Base-by-base conservation (phyloP, 2,888 invertebrate genomes). In the Drosophila monieri region DNA sequence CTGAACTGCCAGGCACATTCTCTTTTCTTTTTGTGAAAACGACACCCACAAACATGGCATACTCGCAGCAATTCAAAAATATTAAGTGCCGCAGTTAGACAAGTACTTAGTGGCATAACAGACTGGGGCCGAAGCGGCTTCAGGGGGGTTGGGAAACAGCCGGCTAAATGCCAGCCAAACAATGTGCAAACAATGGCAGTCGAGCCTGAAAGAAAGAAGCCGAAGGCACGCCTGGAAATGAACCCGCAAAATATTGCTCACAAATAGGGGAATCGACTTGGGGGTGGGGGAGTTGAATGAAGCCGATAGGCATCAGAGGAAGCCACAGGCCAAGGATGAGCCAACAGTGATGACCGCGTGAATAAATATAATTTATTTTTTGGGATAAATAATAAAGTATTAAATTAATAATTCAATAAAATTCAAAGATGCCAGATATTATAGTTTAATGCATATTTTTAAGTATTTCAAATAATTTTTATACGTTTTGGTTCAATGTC, bases 21-120 rank as follows among this genome's bases (percentile, higher is more conserved):
- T 37, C 59, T 25, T 35, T 35, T n/a, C 35, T 59, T 57, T 43
- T 32, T 10, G 21, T 9, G 39, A 30, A 25, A 15, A 15, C 32
- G 54, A 47, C 41, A 48, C 61, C 41, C 56, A 47, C 67, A 67
- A 39, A 41, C 47, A 48, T 52, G 41, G 27, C 70, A 59, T 47
- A 53, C 58, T 49, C 56, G 30, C 51, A 60, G 43, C 52, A 61
- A 52, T 66, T 83, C 80, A 84, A 86, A 74, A 88, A 80, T 86
- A 86, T 80, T 86, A 88, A 84, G 84, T 84, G 85, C 74, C 81
- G 55, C 84, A 74, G 87, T 80, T 84, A 68, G 83, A 68, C 76
- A 66, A 84, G 88, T 84, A 84, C 83, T 84, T 86, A 84, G 67
- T 65, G 54, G 79, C 56, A 83, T 71, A 85, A 77, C 85, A 85